These are phyloP conservation scores for Drosophila kambysellisi DNA, from an alignment of 2,888 invertebrate species.

Conservation along the genomic window DNA sequence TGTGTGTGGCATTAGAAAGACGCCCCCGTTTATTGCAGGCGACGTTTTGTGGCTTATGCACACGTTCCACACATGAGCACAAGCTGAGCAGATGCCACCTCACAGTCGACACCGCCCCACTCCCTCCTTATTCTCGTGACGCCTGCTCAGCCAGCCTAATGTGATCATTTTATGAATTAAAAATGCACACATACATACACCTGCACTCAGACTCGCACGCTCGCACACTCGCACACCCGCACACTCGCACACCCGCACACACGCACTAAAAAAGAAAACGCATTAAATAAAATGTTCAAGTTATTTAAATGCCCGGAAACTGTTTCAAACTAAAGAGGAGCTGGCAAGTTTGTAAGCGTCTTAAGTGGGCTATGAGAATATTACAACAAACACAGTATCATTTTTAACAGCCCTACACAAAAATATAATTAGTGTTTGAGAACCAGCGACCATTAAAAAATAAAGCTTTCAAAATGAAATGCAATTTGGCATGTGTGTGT, in stretches of 20 bases:
- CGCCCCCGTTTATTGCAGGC: conserved; percentile 72
- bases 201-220: conserved; percentile 7
- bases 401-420: conserved; percentile 40
- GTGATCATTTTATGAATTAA: conserved; percentile 84
- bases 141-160: conserved; percentile 62
- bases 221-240: conserved; percentile 1
- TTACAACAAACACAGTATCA: conserved; percentile 14
- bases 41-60: conserved; percentile 79
- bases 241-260: conserved; percentile 4
- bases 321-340: conserved; percentile 39
- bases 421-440: conserved; percentile 64
- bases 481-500: conserved; percentile 1
- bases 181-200: conserved; percentile 66
- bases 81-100: conserved; percentile 44
- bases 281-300: conserved; percentile 62
- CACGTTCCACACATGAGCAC: conserved; percentile 63
- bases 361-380: conserved; percentile 70
- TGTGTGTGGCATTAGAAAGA: conserved; percentile 68
- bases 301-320: conserved; percentile 69
- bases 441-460: conserved; percentile 18
- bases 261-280: conserved; percentile 30
- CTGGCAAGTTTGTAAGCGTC: conserved; percentile 59
- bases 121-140: background rate
- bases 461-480: conserved; percentile 19
- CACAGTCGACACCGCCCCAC: background rate